phyloP scores from a whole-genome alignment of 2,888 invertebrate genomes.

The Spilosoma lubricipeda region DNA sequence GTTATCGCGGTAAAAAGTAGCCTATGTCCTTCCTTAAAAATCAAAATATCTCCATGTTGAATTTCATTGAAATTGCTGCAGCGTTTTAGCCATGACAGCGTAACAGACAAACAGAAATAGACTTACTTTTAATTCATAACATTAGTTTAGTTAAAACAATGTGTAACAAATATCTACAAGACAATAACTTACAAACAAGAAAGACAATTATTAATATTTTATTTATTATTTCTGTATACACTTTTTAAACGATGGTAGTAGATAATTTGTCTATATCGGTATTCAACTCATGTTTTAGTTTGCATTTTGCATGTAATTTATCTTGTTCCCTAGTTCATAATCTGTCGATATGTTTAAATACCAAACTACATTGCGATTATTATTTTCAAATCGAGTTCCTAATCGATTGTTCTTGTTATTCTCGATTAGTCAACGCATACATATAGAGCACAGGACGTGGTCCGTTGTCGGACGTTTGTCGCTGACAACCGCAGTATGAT shows the following conservation, averaged over 20 bases:
- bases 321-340: not conserved
- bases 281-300: not conserved
- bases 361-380: conserved; percentile 30
- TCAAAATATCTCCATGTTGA: too few relatives aligned
- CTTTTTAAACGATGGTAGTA: not conserved
- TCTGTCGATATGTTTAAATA: conserved; percentile 6
- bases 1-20: too few relatives aligned
- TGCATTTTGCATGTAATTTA: not conserved
- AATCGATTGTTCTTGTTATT: conserved; percentile 51
- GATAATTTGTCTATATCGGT: not conserved
- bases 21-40: too few relatives aligned
- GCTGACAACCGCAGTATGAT: conserved; percentile 54
- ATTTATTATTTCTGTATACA: too few relatives aligned
- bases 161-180: not conserved
- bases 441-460: conserved; percentile 51
- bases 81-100: too few relatives aligned
- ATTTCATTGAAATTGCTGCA: too few relatives aligned
- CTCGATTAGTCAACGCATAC: conserved; percentile 48
- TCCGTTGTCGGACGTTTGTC: conserved; percentile 42
- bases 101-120: too few relatives aligned
- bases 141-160: not conserved
- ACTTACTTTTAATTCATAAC: too few relatives aligned
- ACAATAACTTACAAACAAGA: too few relatives aligned
- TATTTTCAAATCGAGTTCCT: conserved; percentile 39
- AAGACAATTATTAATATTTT: too few relatives aligned